A percentile compares a stretch with the other conserved stretches of the same genome.
Conservation (phyloP, 2,888 invertebrate species). For the Lasioglossum vierecki region DNA sequence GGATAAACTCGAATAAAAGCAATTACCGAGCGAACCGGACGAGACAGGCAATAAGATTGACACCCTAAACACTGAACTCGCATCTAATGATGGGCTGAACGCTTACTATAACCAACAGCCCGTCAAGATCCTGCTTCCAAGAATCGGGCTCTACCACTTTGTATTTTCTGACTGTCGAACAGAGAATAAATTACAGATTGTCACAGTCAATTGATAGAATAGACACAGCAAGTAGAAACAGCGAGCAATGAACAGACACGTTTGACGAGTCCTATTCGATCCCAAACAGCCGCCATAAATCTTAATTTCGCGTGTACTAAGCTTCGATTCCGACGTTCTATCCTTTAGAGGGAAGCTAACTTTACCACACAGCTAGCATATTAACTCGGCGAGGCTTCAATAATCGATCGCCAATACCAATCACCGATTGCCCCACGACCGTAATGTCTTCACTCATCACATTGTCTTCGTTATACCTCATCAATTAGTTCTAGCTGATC, state of each 20-base stretch:
- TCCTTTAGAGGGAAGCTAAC: background rate
- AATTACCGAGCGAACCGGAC: background rate
- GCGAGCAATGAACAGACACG: conserved; percentile 1
- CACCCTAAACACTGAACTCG: background rate
- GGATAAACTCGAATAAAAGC: background rate
- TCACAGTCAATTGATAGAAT: background rate
- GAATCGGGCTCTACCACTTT: conserved; percentile 1
- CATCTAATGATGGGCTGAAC: background rate
- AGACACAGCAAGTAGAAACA: background rate
- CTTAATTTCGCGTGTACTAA: background rate
- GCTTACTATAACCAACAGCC: conserved; percentile 1
- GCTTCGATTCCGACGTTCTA: background rate
- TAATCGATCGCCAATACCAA: conserved; percentile 6
- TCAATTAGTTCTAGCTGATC: background rate
- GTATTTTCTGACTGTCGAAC: background rate
- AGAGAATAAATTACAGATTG: background rate
- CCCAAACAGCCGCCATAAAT: conserved; percentile 3
- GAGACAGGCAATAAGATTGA: background rate
- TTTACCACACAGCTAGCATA: background rate
- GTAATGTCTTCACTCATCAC: background rate
- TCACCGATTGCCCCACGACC: background rate
- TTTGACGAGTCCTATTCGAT: conserved; percentile 5
- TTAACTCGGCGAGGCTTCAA: background rate
- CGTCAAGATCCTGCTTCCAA: background rate
- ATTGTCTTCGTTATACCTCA: conserved; percentile 1